Percentiles rank a stretch among this genome's conserved stretches.
These are phyloP conservation scores for Drosophila quadrilineata DNA, from an alignment of 1,140 invertebrate genomes.

Conservation along the genomic window DNA sequence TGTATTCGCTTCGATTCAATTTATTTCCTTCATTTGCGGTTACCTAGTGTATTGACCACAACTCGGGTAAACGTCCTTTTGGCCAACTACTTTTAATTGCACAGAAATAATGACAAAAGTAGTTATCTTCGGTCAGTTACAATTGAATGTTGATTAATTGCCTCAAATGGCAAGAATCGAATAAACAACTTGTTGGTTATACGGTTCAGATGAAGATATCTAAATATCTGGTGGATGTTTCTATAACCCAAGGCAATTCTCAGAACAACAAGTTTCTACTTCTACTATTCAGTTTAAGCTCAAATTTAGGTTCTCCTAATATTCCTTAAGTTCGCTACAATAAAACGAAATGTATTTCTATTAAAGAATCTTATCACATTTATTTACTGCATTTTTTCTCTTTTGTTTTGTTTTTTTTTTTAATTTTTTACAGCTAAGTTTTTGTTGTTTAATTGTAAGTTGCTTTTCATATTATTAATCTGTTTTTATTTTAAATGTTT, in stretches of 20 bases:
- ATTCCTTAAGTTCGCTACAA: conserved; percentile 4
- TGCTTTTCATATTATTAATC: conserved; percentile 69
- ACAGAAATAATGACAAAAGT: background rate
- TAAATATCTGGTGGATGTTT: no score
- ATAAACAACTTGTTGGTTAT: no score
- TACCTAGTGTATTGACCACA: background rate
- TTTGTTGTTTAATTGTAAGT: conserved; percentile 51
- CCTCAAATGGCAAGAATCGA: no score
- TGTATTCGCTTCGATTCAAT: conserved; percentile 39
- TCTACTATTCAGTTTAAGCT: no score
- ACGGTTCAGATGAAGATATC: no score
- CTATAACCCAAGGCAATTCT: no score
- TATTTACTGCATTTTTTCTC: conserved; percentile 80
- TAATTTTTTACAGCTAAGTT: conserved; percentile 70
- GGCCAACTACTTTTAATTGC: conserved; percentile 12
- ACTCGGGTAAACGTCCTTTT: background rate
- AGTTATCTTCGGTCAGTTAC: no score
- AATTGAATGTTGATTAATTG: no score
- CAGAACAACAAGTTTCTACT: no score
- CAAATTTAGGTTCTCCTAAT: no score
- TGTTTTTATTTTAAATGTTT: conserved; percentile 41
- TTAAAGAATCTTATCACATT: conserved; percentile 82
- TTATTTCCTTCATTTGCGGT: conserved; percentile 22
- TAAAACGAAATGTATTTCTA: conserved; percentile 43
- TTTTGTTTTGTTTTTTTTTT: conserved; percentile 73